These are phyloP conservation scores for Acanthosoma haemorrhoidale DNA, from an alignment of 2,888 invertebrate genomes.

Conservation along the genomic window DNA sequence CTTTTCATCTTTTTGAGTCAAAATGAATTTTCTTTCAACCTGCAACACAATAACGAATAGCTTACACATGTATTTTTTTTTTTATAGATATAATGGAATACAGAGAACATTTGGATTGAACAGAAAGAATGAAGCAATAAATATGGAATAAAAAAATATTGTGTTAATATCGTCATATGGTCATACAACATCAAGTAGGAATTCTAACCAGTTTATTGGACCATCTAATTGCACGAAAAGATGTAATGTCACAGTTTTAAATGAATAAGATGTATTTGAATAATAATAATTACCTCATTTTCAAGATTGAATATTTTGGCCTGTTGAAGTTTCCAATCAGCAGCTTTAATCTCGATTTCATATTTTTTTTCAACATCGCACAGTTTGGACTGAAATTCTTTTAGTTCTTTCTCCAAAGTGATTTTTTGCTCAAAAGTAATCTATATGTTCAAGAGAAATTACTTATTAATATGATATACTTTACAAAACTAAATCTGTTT, in stretches of 20 bases:
- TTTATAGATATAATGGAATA: too few relatives aligned
- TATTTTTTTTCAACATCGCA: conserved; percentile 7
- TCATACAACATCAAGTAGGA: too few relatives aligned
- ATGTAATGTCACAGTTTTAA: not conserved
- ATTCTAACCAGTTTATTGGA: too few relatives aligned
- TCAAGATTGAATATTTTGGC: conserved; percentile 1
- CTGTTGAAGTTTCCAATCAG: conserved; percentile 15
- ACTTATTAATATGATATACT: too few relatives aligned
- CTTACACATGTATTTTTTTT: too few relatives aligned
- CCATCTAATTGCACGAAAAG: too few relatives aligned
- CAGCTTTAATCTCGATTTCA: not conserved
- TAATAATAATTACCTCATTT: not conserved
- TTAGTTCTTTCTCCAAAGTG: not conserved
- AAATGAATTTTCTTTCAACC: not conserved
- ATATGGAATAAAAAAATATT: too few relatives aligned
- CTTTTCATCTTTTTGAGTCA: conserved; percentile 13
- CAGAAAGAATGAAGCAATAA: too few relatives aligned
- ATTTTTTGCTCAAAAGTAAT: conserved; percentile 4
- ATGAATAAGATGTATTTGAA: not conserved
- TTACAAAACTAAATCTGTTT: too few relatives aligned
- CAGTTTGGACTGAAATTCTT: not conserved
- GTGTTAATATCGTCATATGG: too few relatives aligned
- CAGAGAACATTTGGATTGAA: too few relatives aligned
- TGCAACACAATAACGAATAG: not conserved
- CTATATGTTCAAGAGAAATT: too few relatives aligned